A percentile compares a stretch with the other conserved stretches of the same genome.
These are phyloP conservation scores for Dryas iulia DNA, from an alignment of 1,140 invertebrate genomes.

Conservation along the genomic window DNA sequence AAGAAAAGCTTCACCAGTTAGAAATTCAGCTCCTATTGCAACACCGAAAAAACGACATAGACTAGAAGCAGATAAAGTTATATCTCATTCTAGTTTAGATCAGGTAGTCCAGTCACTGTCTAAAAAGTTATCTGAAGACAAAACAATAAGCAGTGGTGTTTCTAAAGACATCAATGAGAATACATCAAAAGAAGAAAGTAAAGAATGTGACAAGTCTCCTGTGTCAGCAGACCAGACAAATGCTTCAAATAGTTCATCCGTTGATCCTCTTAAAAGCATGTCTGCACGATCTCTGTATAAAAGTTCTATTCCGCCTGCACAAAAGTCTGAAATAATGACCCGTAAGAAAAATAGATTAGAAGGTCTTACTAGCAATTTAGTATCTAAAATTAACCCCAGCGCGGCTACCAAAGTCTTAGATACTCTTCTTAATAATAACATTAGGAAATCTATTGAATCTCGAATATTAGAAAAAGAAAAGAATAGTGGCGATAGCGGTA, in stretches of 20 bases:
- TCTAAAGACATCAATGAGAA: conserved; percentile 59
- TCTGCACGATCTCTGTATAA: conserved; percentile 71
- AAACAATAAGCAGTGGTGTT: conserved; percentile 32
- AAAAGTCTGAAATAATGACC: conserved; percentile 80
- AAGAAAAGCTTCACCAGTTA: conserved; percentile 59
- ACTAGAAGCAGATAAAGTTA: conserved; percentile 72
- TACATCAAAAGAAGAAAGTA: conserved; percentile 49
- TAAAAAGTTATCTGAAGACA: conserved; percentile 76
- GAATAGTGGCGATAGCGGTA: conserved; percentile 44
- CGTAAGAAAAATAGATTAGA: conserved; percentile 82
- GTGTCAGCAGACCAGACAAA: conserved; percentile 43
- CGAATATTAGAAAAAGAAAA: conserved; percentile 77
- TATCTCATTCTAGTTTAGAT: conserved; percentile 65
- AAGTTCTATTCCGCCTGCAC: conserved; percentile 67
- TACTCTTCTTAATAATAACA: conserved; percentile 77
- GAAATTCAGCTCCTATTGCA: conserved; percentile 70
- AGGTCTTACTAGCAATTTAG: conserved; percentile 79
- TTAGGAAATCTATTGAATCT: conserved; percentile 79
- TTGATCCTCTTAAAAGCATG: conserved; percentile 71
- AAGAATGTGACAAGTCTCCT: conserved; percentile 45
- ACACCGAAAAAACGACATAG: conserved; percentile 82
- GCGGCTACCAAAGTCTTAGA: conserved; percentile 77
- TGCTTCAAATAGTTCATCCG: conserved; percentile 50
- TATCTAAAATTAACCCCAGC: conserved; percentile 79
- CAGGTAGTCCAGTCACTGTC: conserved; percentile 75